phyloP scores from a whole-genome alignment of 2,888 invertebrate species.

The Thera obeliscata region DNA sequence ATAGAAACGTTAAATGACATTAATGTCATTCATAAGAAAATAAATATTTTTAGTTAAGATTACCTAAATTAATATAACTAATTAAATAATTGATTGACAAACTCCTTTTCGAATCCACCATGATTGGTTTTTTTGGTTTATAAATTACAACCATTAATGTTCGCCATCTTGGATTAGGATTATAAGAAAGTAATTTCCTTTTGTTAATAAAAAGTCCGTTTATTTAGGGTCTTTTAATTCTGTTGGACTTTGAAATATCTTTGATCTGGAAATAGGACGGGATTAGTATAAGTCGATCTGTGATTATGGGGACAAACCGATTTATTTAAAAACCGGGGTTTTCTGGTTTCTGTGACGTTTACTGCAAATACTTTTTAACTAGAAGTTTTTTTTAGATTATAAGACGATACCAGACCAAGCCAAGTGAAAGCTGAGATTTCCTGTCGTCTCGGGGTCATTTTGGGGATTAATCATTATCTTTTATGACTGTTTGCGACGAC shows the following conservation, averaged over 20 bases:
- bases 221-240: slow-evolving; percentile 27
- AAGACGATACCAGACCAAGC: background rate
- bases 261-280: slow-evolving; percentile 31
- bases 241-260: slow-evolving; percentile 32
- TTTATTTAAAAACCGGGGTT: slow-evolving; percentile 20
- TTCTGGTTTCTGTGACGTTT: slow-evolving; percentile 23
- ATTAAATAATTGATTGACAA: too few species aligned
- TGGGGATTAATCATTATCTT: slow-evolving; percentile 44
- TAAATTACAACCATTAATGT: slow-evolving; percentile 10
- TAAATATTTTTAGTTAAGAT: too few species aligned
- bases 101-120: background rate
- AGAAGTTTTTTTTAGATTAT: slow-evolving; percentile 3
- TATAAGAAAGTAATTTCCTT: slow-evolving; percentile 36
- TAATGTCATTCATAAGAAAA: too few species aligned
- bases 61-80: too few species aligned
- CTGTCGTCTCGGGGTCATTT: slow-evolving; percentile 24
- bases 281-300: slow-evolving; percentile 37
- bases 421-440: slow-evolving; percentile 7
- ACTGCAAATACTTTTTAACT: slow-evolving; percentile 16
- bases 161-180: slow-evolving; percentile 40
- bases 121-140: slow-evolving; percentile 27
- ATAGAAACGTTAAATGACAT: slow-evolving; percentile 30
- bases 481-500: slow-evolving; percentile 39
- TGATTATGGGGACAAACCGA: slow-evolving; percentile 23
- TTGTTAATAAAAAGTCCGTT: background rate